Evolutionary conservation across 1,140 invertebrate genomes (phyloP).

Genomic region (Asobara japonica): DNA sequence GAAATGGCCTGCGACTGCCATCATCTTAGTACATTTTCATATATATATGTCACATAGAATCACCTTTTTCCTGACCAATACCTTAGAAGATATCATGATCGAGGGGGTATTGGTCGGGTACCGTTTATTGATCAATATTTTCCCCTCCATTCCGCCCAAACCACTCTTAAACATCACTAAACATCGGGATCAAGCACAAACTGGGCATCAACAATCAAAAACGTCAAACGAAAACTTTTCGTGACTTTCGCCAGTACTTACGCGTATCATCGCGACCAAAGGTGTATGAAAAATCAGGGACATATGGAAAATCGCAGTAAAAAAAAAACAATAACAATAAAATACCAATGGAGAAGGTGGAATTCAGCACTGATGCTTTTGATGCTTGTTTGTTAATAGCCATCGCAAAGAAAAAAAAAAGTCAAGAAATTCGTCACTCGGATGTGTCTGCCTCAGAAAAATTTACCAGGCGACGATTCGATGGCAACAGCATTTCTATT

Average conservation of each 20-base stretch:
- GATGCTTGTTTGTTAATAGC: constrained; percentile 17
- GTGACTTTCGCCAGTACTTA: background rate
- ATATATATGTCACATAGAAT: no score
- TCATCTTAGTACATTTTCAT: no score
- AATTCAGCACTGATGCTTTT: background rate
- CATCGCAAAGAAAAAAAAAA: constrained; percentile 14
- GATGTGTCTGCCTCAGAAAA: constrained; percentile 22
- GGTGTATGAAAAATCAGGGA: background rate
- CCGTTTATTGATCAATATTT: no score
- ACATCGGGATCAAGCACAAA: no score
- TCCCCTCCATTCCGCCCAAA: background rate
- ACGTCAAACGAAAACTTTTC: background rate
- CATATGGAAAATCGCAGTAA: background rate
- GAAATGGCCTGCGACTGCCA: no score
- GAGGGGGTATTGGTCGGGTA: no score
- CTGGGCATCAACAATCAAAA: no score
- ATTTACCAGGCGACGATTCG: constrained; percentile 60
- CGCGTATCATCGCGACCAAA: background rate
- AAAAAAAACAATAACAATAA: background rate
- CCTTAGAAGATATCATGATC: no score
- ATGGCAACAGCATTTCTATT: constrained; percentile 56
- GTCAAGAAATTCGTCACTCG: constrained; percentile 16
- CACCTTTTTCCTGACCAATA: no score
- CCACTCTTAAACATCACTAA: background rate
- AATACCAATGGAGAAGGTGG: background rate